Evolutionary conservation across 2,888 invertebrate genomes (phyloP).

Genomic region (Stramonita haemastoma): DNA sequence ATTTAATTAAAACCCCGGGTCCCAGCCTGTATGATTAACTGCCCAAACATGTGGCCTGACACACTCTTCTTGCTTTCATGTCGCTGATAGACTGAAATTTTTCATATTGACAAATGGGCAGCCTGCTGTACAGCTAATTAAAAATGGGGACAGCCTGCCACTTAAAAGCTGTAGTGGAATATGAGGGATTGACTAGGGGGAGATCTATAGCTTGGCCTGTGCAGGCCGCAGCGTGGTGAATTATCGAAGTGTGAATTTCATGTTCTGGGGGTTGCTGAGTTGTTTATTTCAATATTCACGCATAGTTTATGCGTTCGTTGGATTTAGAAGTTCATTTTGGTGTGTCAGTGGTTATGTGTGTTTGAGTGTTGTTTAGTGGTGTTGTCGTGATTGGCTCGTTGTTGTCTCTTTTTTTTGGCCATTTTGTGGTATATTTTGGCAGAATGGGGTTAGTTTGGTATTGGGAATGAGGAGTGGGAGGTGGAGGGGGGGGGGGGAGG

Average conservation of each 20-base stretch:
- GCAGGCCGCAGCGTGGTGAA: neutral
- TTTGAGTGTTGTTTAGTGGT: neutral
- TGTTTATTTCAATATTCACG: neutral
- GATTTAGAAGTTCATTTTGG: neutral
- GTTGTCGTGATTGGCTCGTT: neutral
- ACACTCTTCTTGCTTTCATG: slow-evolving; percentile 27
- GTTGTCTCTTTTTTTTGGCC: neutral
- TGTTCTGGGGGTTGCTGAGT: neutral
- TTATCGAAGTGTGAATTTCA: neutral
- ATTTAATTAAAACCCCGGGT: slow-evolving; percentile 26
- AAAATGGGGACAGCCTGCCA: slow-evolving; percentile 26
- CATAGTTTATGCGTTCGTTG: neutral
- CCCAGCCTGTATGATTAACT: slow-evolving; percentile 26
- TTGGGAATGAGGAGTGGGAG: neutral
- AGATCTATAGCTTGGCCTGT: neutral
- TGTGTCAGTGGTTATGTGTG: neutral
- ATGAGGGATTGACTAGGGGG: slow-evolving; percentile 27
- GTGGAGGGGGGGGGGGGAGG: too few species aligned
- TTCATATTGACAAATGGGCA: slow-evolving; percentile 32
- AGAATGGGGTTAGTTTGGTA: neutral
- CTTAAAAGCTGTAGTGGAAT: slow-evolving; percentile 16
- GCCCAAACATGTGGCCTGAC: slow-evolving; percentile 19
- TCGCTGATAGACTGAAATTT: slow-evolving; percentile 31
- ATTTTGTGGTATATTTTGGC: neutral
- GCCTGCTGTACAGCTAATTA: slow-evolving; percentile 10